These are phyloP conservation scores for Eonycteris spelaea DNA, from an alignment of 2,113 vertebrate species.

Conservation along the genomic window DNA sequence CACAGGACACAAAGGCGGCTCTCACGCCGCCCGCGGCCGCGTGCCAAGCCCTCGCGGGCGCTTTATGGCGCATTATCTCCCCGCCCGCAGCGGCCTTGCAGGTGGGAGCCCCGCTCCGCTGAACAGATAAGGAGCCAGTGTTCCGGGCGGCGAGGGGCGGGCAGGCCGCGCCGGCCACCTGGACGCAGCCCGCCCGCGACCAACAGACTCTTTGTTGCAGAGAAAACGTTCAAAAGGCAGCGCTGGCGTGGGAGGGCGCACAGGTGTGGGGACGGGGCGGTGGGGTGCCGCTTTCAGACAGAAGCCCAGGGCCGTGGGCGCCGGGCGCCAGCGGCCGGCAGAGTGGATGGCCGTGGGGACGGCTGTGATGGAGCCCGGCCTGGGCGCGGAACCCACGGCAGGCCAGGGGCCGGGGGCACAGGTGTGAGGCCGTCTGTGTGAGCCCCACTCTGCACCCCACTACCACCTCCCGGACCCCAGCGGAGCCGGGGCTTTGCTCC, in stretches of 20 bases:
- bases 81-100: slow-evolving; percentile 43
- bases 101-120: slow-evolving; percentile 55
- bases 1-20: slow-evolving; percentile 35
- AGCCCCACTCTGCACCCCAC: background rate
- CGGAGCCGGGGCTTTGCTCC: no score
- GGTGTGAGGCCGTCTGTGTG: background rate
- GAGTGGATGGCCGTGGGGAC: background rate
- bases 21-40: background rate
- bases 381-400: rapidly evolving
- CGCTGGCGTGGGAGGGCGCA: no score
- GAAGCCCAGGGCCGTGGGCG: background rate
- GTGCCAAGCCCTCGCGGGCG: slow-evolving; percentile 29
- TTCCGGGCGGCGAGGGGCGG: background rate
- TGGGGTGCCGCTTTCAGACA: background rate
- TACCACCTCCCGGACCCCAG: background rate
- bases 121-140: slow-evolving; percentile 45
- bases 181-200: slow-evolving; percentile 16
- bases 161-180: slow-evolving; percentile 38
- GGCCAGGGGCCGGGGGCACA: background rate
- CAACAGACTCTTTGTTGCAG: slow-evolving; percentile 53
- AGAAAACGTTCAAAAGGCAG: background rate
- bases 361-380: rapidly evolving
- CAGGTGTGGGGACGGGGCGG: no score
- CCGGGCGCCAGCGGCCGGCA: background rate
- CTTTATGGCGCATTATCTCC: slow-evolving; percentile 47